Evolutionary conservation across 2,888 invertebrate genomes (phyloP).

Genomic region (Xanthorhoe designata): DNA sequence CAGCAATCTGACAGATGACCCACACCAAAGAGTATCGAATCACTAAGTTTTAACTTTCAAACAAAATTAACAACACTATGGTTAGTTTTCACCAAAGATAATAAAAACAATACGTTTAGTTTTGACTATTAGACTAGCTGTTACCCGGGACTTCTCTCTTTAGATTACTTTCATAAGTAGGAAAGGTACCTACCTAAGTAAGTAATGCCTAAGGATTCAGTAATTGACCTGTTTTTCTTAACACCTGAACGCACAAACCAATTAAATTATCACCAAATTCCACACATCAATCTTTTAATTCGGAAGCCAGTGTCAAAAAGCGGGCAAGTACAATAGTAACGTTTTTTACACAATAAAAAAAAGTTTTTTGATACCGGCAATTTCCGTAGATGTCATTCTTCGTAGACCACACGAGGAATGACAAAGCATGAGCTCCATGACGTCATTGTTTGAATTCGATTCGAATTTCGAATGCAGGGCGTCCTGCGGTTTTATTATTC

Average conservation of each 20-base stretch:
- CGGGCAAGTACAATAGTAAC: slow-evolving; percentile 57
- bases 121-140: too few relatives aligned
- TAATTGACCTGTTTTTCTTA: too few relatives aligned
- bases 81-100: too few relatives aligned
- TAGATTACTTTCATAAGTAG: too few relatives aligned
- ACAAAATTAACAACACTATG: too few relatives aligned
- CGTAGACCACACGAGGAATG: slow-evolving; percentile 52
- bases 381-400: slow-evolving; percentile 75
- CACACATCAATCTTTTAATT: slow-evolving; percentile 57
- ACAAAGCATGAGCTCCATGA: slow-evolving; percentile 74
- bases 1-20: too few relatives aligned
- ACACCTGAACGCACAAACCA: slow-evolving; percentile 51
- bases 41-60: too few relatives aligned
- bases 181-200: too few relatives aligned
- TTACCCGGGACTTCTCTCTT: too few relatives aligned
- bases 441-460: slow-evolving; percentile 76
- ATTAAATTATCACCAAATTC: slow-evolving; percentile 56
- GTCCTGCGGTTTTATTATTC: slow-evolving; percentile 79
- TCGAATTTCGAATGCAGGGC: slow-evolving; percentile 75
- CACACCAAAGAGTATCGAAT: too few relatives aligned
- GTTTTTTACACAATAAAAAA: slow-evolving; percentile 51
- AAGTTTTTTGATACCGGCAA: slow-evolving; percentile 20
- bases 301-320: slow-evolving; percentile 70
- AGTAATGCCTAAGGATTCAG: too few relatives aligned
- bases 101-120: too few relatives aligned